A percentile compares a stretch with the other conserved stretches of the same genome.
Evolutionary conservation across 2,888 invertebrate species (phyloP).

Genomic region (Congeria kusceri): DNA sequence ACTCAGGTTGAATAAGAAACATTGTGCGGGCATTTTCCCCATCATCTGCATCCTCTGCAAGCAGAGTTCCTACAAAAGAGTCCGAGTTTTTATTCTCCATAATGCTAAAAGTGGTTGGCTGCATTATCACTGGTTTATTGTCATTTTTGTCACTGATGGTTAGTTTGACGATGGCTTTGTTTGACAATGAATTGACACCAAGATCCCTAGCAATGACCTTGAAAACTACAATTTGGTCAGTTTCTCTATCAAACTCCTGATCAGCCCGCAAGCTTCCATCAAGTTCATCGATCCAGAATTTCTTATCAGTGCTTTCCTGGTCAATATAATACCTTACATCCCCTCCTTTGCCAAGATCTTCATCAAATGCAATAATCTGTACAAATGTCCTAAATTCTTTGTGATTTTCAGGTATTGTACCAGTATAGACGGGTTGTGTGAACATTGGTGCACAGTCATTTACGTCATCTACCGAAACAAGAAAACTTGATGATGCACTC

Average conservation of each 20-base stretch:
- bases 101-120: constrained; percentile 94
- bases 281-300: constrained; percentile 94
- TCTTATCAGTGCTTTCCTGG: constrained; percentile 89
- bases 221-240: constrained; percentile 96
- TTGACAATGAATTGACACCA: constrained; percentile 90
- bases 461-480: constrained; percentile 89
- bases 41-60: constrained; percentile 96
- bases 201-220: constrained; percentile 93
- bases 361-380: constrained; percentile 58
- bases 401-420: constrained; percentile 58
- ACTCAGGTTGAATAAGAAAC: constrained; percentile 59
- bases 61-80: constrained; percentile 94
- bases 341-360: constrained; percentile 56
- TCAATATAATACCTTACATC: constrained; percentile 86
- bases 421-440: constrained; percentile 83
- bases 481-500: constrained; percentile 48
- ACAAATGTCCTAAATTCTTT: constrained; percentile 50
- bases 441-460: constrained; percentile 96
- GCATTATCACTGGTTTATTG: constrained; percentile 95
- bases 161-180: constrained; percentile 89
- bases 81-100: constrained; percentile 95
- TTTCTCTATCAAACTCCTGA: constrained; percentile 93
- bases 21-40: constrained; percentile 92
- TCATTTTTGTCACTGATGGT: constrained; percentile 98
- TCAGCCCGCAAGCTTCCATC: constrained; percentile 95